Conservation (phyloP, 2,888 invertebrate species). For the Archips xylosteana region DNA sequence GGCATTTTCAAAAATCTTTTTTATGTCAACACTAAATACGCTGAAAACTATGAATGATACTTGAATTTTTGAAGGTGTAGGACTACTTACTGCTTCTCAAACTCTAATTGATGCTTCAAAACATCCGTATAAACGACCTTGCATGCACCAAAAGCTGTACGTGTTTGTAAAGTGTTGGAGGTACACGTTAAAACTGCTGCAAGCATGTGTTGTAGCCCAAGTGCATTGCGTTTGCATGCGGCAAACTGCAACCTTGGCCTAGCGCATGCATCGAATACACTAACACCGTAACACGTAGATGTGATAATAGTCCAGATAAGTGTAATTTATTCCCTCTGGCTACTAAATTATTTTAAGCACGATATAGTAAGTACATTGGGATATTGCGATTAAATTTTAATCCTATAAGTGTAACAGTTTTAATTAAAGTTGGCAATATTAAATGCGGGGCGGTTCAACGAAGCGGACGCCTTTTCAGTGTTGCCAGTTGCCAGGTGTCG, state of each 20-base stretch:
- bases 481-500: background rate
- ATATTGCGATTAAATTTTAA: background rate
- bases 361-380: background rate
- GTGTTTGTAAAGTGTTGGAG: background rate
- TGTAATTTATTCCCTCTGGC: conserved; percentile 16
- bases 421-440: background rate
- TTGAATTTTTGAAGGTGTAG: too few species aligned
- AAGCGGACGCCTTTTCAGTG: background rate
- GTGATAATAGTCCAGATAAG: conserved; percentile 6
- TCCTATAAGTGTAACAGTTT: background rate
- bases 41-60: too few species aligned
- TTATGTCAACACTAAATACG: too few species aligned
- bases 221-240: conserved; percentile 38
- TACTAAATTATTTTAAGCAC: background rate
- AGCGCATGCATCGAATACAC: conserved; percentile 9
- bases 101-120: too few species aligned
- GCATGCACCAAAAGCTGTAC: background rate
- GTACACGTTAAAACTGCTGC: conserved; percentile 4
- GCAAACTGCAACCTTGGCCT: conserved; percentile 40
- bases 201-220: conserved; percentile 4
- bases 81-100: too few species aligned
- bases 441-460: background rate
- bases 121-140: background rate
- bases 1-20: too few species aligned
- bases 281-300: conserved; percentile 14